phyloP scores from a whole-genome alignment of 2,113 vertebrate genomes.

The Cathartes aura region DNA sequence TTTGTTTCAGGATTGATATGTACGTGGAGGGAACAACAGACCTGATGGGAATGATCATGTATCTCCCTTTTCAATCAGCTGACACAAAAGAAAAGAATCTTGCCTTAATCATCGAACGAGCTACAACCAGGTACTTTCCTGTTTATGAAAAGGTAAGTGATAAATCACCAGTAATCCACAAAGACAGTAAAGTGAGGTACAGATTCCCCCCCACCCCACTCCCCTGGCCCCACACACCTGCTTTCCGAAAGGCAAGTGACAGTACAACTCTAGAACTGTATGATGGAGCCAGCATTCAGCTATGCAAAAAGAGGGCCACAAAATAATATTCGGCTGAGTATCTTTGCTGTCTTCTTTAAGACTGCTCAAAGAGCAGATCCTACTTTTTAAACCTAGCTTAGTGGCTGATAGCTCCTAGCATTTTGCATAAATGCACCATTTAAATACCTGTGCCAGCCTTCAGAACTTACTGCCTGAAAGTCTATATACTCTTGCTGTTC shows the following conservation, averaged over 20 bases:
- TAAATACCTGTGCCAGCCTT: not conserved
- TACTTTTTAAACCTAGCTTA: not conserved
- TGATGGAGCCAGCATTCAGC: not conserved
- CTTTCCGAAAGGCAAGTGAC: not conserved
- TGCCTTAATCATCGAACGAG: conserved; percentile 73
- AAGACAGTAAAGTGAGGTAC: not conserved
- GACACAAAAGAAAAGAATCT: conserved; percentile 68
- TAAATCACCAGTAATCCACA: not conserved
- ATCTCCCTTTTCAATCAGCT: conserved; percentile 56
- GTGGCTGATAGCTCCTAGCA: not conserved
- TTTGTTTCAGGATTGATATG: conserved; percentile 85
- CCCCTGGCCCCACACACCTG: not conserved
- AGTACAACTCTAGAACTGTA: not conserved
- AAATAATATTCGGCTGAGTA: not conserved
- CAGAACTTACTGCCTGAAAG: not conserved
- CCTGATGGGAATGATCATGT: conserved; percentile 82
- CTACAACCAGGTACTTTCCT: conserved; percentile 81
- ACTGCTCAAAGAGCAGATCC: not conserved
- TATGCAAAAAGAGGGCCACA: not conserved
- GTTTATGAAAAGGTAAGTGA: conserved; percentile 86
- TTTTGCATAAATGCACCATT: not conserved
- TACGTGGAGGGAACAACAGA: conserved; percentile 84
- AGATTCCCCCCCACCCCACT: not conserved
- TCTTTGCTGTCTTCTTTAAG: not conserved
- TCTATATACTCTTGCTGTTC: not conserved